phyloP scores from a whole-genome alignment of 2,888 invertebrate species.

The Luperina nickerlii region DNA sequence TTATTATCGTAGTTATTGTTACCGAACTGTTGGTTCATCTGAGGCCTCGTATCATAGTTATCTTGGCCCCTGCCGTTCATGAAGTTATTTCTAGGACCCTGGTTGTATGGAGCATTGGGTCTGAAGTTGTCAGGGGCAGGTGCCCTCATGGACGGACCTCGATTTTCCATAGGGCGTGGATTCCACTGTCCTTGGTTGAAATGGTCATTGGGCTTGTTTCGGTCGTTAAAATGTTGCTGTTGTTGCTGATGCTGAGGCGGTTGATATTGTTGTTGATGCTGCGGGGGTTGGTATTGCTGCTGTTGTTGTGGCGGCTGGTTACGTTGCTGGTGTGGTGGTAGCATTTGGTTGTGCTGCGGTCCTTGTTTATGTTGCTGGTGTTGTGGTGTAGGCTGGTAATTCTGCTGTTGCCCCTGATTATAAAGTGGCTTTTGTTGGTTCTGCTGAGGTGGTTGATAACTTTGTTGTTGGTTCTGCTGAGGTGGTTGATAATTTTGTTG shows the following conservation, averaged over 20 bases:
- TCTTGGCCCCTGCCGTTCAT: constrained; percentile 72
- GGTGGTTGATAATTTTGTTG: constrained; percentile 27
- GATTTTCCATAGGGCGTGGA: constrained; percentile 38
- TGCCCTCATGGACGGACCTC: constrained; percentile 41
- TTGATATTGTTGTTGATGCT: constrained; percentile 49
- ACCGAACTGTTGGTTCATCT: constrained; percentile 69
- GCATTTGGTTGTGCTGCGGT: constrained; percentile 22
- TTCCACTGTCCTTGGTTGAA: constrained; percentile 55
- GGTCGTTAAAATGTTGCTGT: constrained; percentile 47
- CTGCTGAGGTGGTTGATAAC: constrained; percentile 19
- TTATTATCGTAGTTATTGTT: constrained; percentile 63
- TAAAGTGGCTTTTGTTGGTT: constrained; percentile 31
- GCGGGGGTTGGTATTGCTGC: constrained; percentile 35
- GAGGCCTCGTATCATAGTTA: constrained; percentile 63
- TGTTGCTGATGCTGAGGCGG: constrained; percentile 30
- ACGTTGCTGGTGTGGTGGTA: constrained; percentile 32
- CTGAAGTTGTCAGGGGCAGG: constrained; percentile 48
- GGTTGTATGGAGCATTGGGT: constrained; percentile 63
- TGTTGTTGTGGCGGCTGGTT: constrained; percentile 31
- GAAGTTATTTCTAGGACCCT: constrained; percentile 73
- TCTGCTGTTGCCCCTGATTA: constrained; percentile 34
- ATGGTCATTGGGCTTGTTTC: constrained; percentile 50
- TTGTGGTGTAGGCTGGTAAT: constrained; percentile 13
- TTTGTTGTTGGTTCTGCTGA: constrained; percentile 14
- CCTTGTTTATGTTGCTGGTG: constrained; percentile 41